Evolutionary conservation across 2,113 vertebrate species (phyloP).

Genomic region (Vidua chalybeata): DNA sequence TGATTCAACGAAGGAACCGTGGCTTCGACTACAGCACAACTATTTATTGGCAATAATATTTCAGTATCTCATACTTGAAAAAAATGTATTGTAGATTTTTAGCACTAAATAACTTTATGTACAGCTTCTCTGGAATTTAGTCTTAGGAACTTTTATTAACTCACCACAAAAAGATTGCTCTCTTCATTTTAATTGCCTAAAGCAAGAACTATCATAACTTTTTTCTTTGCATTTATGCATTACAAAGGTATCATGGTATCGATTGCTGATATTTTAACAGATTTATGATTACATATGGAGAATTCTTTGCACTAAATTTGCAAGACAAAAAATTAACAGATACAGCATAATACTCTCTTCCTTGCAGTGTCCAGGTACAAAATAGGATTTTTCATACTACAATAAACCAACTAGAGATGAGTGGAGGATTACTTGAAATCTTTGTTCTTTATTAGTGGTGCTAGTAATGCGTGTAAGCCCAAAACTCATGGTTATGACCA

Average conservation of each 20-base stretch:
- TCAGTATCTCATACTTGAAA: conserved; percentile 80
- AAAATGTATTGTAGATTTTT: conserved; percentile 72
- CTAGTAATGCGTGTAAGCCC: not conserved
- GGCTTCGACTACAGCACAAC: conserved; percentile 73
- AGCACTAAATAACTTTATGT: conserved; percentile 73
- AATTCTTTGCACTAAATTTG: conserved; percentile 61
- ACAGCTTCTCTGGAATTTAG: conserved; percentile 69
- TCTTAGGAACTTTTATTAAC: conserved; percentile 67
- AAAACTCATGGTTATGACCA: not conserved
- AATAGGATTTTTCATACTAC: not conserved
- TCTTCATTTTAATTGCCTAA: conserved; percentile 53
- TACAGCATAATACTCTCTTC: not conserved
- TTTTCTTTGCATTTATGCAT: conserved; percentile 26
- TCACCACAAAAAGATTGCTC: conserved; percentile 22
- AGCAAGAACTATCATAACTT: not conserved
- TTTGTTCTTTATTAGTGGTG: not conserved
- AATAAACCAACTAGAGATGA: not conserved
- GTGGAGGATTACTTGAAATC: conserved; percentile 51
- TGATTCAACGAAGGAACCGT: conserved; percentile 41
- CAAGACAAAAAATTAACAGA: conserved; percentile 8
- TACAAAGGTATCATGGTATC: conserved; percentile 18
- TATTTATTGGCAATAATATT: conserved; percentile 82
- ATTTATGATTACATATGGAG: conserved; percentile 24
- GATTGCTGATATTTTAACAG: conserved; percentile 35
- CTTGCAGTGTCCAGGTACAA: not conserved